These are phyloP conservation scores for Danio choprae DNA, from an alignment of 2,797 vertebrate species.

Conservation along the genomic window DNA sequence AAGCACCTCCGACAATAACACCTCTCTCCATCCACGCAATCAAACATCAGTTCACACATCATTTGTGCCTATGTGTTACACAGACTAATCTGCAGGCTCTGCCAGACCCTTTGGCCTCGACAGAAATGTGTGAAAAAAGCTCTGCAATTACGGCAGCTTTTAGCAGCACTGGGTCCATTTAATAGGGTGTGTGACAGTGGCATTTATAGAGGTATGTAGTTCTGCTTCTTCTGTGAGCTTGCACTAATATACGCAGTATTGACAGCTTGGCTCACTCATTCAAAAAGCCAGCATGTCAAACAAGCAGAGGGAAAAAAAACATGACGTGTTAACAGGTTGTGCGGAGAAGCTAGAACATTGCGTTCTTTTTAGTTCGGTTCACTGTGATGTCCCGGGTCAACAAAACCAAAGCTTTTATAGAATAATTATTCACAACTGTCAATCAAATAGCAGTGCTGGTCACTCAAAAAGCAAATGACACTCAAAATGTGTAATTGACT, in stretches of 20 bases:
- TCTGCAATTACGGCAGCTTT: conserved; percentile 71
- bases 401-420: conserved; percentile 56
- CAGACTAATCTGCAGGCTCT: conserved; percentile 75
- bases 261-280: conserved; percentile 78
- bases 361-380: conserved; percentile 69
- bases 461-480: conserved; percentile 12
- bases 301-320: conserved; percentile 71
- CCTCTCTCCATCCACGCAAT: conserved; percentile 65
- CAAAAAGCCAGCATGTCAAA: conserved; percentile 82
- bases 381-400: conserved; percentile 40
- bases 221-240: conserved; percentile 66
- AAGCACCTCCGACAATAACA: conserved; percentile 68
- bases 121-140: conserved; percentile 69
- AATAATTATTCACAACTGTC: conserved; percentile 28
- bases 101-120: conserved; percentile 70
- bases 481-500: neutral
- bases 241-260: conserved; percentile 77
- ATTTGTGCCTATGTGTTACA: conserved; percentile 74
- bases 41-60: conserved; percentile 73
- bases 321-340: conserved; percentile 78
- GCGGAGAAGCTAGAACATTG: conserved; percentile 64
- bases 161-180: conserved; percentile 73
- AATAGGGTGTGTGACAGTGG: conserved; percentile 76
- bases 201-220: conserved; percentile 77
- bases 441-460: conserved; percentile 16